Percentiles rank a stretch among this genome's conserved stretches.
Conservation (phyloP, 2,113 vertebrate species). For the Calonectris borealis region DNA sequence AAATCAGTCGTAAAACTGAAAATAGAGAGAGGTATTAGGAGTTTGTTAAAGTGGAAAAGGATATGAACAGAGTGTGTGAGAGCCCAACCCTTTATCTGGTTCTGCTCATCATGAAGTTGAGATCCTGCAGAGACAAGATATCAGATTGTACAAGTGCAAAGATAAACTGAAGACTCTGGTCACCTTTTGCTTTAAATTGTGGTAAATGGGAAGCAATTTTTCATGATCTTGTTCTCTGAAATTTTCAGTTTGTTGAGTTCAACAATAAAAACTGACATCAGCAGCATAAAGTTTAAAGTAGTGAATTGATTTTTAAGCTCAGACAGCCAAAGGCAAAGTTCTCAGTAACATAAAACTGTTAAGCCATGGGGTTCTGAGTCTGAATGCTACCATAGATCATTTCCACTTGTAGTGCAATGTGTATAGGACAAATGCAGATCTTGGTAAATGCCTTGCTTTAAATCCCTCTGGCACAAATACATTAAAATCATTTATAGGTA, state of each 20-base stretch:
- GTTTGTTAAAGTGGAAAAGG: not conserved
- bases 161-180: not conserved
- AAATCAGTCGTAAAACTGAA: not conserved
- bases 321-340: constrained; percentile 46
- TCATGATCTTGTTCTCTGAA: constrained; percentile 36
- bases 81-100: not conserved
- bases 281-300: constrained; percentile 36
- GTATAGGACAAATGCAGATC: not conserved
- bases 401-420: not conserved
- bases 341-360: constrained; percentile 27
- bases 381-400: not conserved
- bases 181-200: not conserved
- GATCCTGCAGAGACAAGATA: not conserved
- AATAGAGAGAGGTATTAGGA: not conserved
- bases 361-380: not conserved
- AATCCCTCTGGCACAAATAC: not conserved
- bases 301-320: constrained; percentile 57
- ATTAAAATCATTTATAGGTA: not conserved
- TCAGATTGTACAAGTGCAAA: not conserved
- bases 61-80: not conserved
- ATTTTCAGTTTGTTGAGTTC: constrained; percentile 34
- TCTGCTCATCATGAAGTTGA: not conserved
- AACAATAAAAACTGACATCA: constrained; percentile 53
- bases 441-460: constrained; percentile 3
- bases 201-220: constrained; percentile 15